Percentiles rank a stretch among this genome's conserved stretches.
Conservation (phyloP, 2,888 invertebrate species). For the Thalpophila matura region DNA sequence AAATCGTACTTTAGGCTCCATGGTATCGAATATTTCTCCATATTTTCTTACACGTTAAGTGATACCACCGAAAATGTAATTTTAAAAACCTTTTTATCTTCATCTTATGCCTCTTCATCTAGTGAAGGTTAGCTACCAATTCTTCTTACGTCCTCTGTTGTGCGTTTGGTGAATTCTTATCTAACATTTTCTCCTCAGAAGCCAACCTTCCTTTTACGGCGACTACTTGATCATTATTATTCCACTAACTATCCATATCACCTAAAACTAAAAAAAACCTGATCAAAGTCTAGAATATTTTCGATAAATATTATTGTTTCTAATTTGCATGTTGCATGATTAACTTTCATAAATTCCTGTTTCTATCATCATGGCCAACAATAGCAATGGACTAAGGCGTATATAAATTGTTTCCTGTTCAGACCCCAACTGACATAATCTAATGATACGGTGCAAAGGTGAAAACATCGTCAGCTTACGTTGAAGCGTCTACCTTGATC, state of each 20-base stretch:
- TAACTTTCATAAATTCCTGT: conserved; percentile 53
- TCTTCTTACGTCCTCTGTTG: too few species aligned
- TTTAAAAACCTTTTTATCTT: background rate
- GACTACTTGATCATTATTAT: background rate
- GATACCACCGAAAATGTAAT: background rate
- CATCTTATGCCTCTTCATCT: background rate
- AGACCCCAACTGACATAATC: conserved; percentile 51
- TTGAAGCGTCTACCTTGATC: conserved; percentile 11
- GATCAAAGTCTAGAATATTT: conserved; percentile 7
- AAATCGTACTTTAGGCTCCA: background rate
- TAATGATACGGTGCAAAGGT: conserved; percentile 53
- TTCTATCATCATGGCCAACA: conserved; percentile 29
- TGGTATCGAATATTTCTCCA: too few species aligned
- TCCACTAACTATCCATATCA: background rate
- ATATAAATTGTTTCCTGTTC: conserved; percentile 54
- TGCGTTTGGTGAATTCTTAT: too few species aligned
- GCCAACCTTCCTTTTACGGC: background rate
- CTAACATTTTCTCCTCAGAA: background rate
- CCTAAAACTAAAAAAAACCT: background rate
- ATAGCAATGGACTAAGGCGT: conserved; percentile 32
- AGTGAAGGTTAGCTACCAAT: too few species aligned
- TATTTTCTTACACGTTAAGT: conserved; percentile 2
- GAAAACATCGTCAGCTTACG: conserved; percentile 49
- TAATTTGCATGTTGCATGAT: conserved; percentile 43
- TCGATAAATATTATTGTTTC: conserved; percentile 34